phyloP scores from a whole-genome alignment of 2,113 vertebrate genomes.

The Colistium nudipinnis region DNA sequence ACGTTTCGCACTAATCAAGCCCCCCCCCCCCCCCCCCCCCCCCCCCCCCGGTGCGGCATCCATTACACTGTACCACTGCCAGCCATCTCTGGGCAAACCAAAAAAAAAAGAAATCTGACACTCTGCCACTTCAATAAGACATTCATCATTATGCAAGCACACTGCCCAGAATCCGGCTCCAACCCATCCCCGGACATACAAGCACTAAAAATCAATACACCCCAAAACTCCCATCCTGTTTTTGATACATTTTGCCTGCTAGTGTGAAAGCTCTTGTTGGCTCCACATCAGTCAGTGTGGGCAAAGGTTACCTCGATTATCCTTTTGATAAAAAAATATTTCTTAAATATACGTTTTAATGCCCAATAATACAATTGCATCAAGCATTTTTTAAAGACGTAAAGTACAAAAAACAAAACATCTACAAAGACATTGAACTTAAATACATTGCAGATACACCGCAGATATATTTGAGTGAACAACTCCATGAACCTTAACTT shows the following conservation, averaged over 20 bases:
- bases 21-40: not conserved
- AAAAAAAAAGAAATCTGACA: slow-evolving; percentile 2
- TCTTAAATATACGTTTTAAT: not conserved
- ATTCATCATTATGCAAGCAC: not conserved
- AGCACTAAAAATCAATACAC: not conserved
- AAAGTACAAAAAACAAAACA: too few species aligned
- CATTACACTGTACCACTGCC: slow-evolving; percentile 2
- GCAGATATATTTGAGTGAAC: too few species aligned
- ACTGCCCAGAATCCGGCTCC: not conserved
- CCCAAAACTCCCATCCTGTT: not conserved
- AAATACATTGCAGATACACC: too few species aligned
- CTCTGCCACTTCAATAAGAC: not conserved
- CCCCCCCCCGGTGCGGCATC: not conserved
- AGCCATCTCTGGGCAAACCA: not conserved
- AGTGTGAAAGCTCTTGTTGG: not conserved
- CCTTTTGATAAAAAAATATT: not conserved
- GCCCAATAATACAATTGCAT: too few species aligned
- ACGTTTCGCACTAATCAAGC: not conserved
- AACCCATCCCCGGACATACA: not conserved
- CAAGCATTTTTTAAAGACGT: too few species aligned
- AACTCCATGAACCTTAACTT: too few species aligned
- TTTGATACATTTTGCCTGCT: not conserved
- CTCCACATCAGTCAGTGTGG: not conserved
- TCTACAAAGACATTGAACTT: too few species aligned
- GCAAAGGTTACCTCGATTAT: not conserved